These are phyloP conservation scores for Acrocyrtus sp. DNA, from an alignment of 2,888 invertebrate species.

Conservation along the genomic window DNA sequence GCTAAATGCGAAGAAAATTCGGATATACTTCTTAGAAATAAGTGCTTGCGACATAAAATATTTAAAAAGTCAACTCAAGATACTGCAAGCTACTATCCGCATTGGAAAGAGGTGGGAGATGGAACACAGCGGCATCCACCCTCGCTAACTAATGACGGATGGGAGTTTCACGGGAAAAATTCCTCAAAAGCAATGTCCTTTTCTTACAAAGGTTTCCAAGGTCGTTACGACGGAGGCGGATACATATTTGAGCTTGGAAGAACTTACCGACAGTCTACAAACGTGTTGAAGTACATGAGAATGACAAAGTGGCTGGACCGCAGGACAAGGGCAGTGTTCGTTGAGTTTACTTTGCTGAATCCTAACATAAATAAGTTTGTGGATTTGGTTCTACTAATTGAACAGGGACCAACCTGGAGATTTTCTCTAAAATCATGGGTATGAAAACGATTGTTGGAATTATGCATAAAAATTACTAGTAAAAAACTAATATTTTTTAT, in stretches of 20 bases:
- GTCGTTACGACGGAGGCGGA: conserved; percentile 53
- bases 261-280: conserved; percentile 18
- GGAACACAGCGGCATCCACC: neutral
- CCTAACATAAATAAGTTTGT: conserved; percentile 53
- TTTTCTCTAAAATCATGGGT: conserved; percentile 32
- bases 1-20: too few relatives aligned
- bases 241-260: conserved; percentile 52
- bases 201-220: conserved; percentile 22
- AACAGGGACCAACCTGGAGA: conserved; percentile 36
- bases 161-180: conserved; percentile 33
- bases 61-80: conserved; percentile 23
- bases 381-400: conserved; percentile 46
- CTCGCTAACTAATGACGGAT: conserved; percentile 44
- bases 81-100: conserved; percentile 23
- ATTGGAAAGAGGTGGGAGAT: conserved; percentile 45
- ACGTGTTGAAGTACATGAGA: conserved; percentile 40
- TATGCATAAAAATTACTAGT: neutral
- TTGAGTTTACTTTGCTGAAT: conserved; percentile 47
- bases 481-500: conserved; percentile 18
- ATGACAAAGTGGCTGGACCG: conserved; percentile 48
- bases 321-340: conserved; percentile 49
- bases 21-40: too few relatives aligned
- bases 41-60: too few relatives aligned
- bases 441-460: neutral
- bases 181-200: conserved; percentile 16